Evolutionary conservation across 2,113 vertebrate genomes (phyloP), one percentile per base, ranked within the genome.

Genomic region (Cisticola juncidis): DNA sequence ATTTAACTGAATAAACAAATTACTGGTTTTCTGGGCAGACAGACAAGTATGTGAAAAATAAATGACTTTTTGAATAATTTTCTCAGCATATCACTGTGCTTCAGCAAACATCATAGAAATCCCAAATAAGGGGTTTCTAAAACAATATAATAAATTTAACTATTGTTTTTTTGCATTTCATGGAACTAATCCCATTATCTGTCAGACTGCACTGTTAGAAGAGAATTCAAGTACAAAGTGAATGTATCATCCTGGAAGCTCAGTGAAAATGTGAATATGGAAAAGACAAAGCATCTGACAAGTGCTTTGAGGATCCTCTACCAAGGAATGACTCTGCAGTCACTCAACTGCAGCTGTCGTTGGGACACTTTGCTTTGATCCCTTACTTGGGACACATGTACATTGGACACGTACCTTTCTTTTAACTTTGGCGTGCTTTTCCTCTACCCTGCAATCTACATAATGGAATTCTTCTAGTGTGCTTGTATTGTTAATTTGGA

Each of bases 1-100:
- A 81, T 76, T 92, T 88, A 93, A 70, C 54, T 86, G 79, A 94
- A 90, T 90, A 88, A 87, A 73, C 22, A 92, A 91, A 92, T 88
- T 82, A 91, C 48, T 80, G 57, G 33, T 70, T 94, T 82, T 76
- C 90, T 94, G 79, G 79, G 68, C 50, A 94, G 64, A 56, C 33
- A 90, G 79, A 70, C 42, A 83, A 88, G 44, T 22, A 50, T 17
- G 24, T 90, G 56, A 54, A 84, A 93, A 92, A 93, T 73, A 92
- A 94, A 93, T 90, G 8, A 82, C 58, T 90, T 82, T 51, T 65
- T 47, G 62, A 94, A 72, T 73, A 12, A 82, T 95, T 94, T 91
- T 62, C 14, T 80, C 38, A 88, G 58, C 44, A 29, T 68, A 94
- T 57, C 26, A 44, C 44, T 61, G 33, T 80, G 68, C 74, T 94